These are phyloP conservation scores for Aplodontia rufa DNA, from an alignment of 2,113 vertebrate genomes.

Conservation along the genomic window DNA sequence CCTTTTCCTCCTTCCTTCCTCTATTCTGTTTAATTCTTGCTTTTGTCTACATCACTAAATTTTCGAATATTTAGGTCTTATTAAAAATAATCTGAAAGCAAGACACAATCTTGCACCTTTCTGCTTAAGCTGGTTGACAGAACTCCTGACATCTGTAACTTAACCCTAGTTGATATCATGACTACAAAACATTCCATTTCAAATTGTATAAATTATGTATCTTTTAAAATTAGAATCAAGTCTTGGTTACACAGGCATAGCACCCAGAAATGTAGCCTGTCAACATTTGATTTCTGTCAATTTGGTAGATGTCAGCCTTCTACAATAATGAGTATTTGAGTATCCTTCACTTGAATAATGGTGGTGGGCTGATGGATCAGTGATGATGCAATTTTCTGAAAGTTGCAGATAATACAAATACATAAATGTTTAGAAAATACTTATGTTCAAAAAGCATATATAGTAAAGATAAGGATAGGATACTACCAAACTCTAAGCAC, in stretches of 20 bases:
- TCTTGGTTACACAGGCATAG: neutral
- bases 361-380: neutral
- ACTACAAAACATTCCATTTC: neutral
- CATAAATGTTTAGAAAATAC: no score
- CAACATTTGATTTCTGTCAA: neutral
- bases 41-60: neutral
- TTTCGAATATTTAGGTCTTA: neutral
- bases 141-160: neutral
- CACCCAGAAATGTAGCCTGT: neutral
- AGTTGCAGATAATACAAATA: no score
- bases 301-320: neutral
- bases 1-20: neutral
- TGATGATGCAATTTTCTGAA: neutral
- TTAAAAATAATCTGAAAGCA: constrained; percentile 23
- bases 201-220: neutral
- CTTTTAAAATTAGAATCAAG: neutral
- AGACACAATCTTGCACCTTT: neutral
- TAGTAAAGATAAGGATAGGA: neutral
- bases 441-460: neutral
- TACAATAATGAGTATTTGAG: neutral
- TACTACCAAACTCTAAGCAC: neutral
- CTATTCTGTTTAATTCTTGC: neutral
- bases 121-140: neutral
- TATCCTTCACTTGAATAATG: neutral
- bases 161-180: neutral